phyloP scores from a whole-genome alignment of 2,888 invertebrate species.

The Idaea biselata region DNA sequence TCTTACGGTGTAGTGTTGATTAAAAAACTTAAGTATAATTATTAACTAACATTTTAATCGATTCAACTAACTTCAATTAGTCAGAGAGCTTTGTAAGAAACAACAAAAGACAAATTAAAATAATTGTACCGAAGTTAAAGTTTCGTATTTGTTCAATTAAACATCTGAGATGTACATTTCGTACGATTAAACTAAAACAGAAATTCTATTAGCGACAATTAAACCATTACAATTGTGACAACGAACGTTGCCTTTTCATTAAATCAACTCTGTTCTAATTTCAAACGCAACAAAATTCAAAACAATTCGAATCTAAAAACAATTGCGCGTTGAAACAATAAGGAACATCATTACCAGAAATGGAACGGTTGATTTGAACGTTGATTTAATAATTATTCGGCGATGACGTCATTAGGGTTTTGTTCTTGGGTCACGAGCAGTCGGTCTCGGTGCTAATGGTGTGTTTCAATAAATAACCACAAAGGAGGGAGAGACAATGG shows the following conservation, averaged over 20 bases:
- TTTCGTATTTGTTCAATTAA: background rate
- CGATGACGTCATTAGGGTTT: constrained; percentile 26
- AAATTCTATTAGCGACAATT: background rate
- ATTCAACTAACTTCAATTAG: background rate
- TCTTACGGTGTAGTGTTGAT: background rate
- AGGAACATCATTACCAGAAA: background rate
- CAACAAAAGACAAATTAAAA: background rate
- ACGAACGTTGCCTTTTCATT: background rate
- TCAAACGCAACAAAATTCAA: background rate
- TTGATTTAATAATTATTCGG: constrained; percentile 25
- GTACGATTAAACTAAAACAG: background rate
- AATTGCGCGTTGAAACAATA: background rate
- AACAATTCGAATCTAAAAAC: background rate
- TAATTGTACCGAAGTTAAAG: background rate
- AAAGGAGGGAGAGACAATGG: constrained; percentile 56
- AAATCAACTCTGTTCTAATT: background rate
- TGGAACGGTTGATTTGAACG: constrained; percentile 1
- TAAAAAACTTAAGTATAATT: background rate
- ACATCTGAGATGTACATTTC: background rate
- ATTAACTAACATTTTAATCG: background rate
- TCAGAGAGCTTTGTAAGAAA: background rate
- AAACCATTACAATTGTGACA: background rate
- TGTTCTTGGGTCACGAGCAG: constrained; percentile 29
- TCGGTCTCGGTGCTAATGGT: constrained; percentile 33
- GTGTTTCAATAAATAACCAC: constrained; percentile 58